Evolutionary conservation across 2,797 vertebrate species (phyloP).

Genomic region (Dendrocincla fuliginosa): DNA sequence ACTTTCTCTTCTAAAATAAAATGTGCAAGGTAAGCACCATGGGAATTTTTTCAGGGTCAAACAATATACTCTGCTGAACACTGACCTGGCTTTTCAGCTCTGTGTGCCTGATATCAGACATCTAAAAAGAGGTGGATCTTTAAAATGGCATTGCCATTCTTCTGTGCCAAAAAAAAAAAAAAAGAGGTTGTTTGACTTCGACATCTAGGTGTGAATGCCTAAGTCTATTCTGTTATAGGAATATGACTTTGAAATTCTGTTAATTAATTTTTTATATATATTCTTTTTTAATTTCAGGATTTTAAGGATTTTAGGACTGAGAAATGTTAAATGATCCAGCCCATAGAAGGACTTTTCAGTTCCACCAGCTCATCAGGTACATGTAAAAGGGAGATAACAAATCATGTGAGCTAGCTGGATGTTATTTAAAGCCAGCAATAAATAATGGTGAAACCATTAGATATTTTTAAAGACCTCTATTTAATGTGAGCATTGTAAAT

Average conservation of each 20-base stretch:
- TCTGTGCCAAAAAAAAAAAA: background rate
- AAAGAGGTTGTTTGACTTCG: background rate
- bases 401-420: background rate
- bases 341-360: background rate
- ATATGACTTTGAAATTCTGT: background rate
- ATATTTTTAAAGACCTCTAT: background rate
- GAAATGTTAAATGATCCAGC: background rate
- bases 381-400: background rate
- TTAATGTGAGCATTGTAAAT: background rate
- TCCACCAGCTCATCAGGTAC: background rate
- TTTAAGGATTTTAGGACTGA: background rate
- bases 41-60: background rate
- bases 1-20: background rate
- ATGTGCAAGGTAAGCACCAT: fast-evolving
- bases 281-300: background rate
- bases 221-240: background rate
- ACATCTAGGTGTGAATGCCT: background rate
- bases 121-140: background rate
- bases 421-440: background rate
- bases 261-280: background rate
- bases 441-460: background rate
- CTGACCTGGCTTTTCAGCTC: background rate
- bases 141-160: background rate
- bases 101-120: background rate
- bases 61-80: background rate